Evolutionary conservation across 2,888 invertebrate species (phyloP), one percentile per base, ranked within the genome.

Genomic region (Mystacides longicornis): DNA sequence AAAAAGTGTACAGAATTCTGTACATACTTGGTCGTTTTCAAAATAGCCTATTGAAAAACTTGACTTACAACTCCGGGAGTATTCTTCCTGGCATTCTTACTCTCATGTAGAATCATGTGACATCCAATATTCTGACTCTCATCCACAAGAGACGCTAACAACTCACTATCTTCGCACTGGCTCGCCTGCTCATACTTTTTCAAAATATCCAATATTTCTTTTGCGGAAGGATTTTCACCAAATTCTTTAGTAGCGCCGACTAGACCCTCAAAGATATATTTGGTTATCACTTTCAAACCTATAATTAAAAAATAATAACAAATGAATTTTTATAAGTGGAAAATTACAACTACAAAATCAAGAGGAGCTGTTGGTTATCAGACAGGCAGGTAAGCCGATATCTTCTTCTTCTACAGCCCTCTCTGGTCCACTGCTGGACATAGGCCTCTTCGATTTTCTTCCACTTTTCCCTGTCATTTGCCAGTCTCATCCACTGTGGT

Each of bases 91-190:
- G 22, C 20, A 11, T 11, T n/a, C n/a, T 7, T 3, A 48, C 48
- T 16, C 48, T 37, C 53, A 2, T 37, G 53, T 42, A 11, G 14
- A 4, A 89, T 77, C 67, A 87, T 85, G 63, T 85, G 82, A 37
- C 87, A 70, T 7, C 78, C 79, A 49, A 86, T 80, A 49, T 78
- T 70, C 60, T 81, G 68, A 37, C 71, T 69, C 54, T 72, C 68
- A 1, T 80, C 71, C 16, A 83, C 67, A 14, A 67, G 66, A 7
- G 23, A 21, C 1, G 79, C 78, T 2, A 82, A 82, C 3, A 71
- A 69, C 1, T 65, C 64, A 9, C 78, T 74, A 62, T 82, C 80
- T 58, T 77, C 74, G 58, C 76, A 77, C 57, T 72, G 72, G 49
- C 78, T 71, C n/a, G 51, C 23, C 48, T 51, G 47, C 27, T 37